These are phyloP conservation scores for Netelia inedita DNA, from an alignment of 2,888 invertebrate genomes.

Conservation along the genomic window DNA sequence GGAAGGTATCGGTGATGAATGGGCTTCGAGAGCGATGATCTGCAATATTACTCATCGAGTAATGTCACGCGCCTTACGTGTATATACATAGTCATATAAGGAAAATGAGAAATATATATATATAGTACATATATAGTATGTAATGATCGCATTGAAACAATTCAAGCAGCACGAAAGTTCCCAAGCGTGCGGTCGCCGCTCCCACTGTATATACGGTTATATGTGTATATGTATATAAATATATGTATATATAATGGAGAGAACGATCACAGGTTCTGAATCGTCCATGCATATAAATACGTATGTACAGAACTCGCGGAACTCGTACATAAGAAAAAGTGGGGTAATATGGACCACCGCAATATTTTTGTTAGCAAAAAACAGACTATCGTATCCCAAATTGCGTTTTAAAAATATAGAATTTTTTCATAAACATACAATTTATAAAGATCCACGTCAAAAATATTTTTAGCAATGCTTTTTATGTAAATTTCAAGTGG, in stretches of 20 bases:
- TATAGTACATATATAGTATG: not conserved
- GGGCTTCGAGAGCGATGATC: conserved; percentile 15
- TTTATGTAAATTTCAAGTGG: no score
- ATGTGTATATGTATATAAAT: conserved; percentile 17
- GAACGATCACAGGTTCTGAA: not conserved
- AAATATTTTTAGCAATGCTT: no score
- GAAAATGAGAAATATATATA: not conserved
- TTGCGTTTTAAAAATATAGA: no score
- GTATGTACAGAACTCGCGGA: not conserved
- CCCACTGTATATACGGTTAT: not conserved
- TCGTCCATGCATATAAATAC: not conserved
- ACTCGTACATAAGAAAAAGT: no score
- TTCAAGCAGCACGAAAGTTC: conserved; percentile 40
- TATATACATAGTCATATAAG: not conserved
- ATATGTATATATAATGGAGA: not conserved
- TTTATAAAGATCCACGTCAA: no score
- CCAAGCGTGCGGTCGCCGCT: conserved; percentile 21
- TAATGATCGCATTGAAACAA: conserved; percentile 25
- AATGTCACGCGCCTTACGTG: conserved; percentile 31
- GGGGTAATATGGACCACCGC: no score
- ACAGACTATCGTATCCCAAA: no score
- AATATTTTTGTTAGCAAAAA: no score
- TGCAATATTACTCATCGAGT: conserved; percentile 13
- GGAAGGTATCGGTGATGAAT: conserved; percentile 32
- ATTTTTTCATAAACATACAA: no score